These are phyloP conservation scores for Phaetusa simplex DNA, from an alignment of 2,113 vertebrate genomes.

Conservation along the genomic window DNA sequence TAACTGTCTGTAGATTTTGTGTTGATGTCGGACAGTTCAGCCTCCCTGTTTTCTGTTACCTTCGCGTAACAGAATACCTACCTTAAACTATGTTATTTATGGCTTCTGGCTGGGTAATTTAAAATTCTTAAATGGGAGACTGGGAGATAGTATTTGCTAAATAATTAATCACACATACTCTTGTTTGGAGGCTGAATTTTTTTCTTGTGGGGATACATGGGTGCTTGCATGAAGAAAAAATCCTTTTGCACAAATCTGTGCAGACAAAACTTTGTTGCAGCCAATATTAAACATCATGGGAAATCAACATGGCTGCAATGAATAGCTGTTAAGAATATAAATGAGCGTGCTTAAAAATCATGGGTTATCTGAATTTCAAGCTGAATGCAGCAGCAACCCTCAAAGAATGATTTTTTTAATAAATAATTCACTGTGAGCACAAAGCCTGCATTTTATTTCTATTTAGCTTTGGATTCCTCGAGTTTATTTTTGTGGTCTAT, in stretches of 20 bases:
- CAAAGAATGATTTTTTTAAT: neutral
- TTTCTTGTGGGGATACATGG: slow-evolving; percentile 8
- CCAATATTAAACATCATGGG: slow-evolving; percentile 39
- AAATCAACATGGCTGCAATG: slow-evolving; percentile 52
- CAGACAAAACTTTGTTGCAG: slow-evolving; percentile 41
- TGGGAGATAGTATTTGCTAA: neutral
- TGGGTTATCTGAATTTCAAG: slow-evolving; percentile 2
- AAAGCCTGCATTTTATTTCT: slow-evolving; percentile 31
- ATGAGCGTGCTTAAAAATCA: neutral
- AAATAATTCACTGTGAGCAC: slow-evolving; percentile 9
- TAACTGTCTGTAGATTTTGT: neutral
- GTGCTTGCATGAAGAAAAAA: neutral
- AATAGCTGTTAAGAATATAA: slow-evolving; percentile 41
- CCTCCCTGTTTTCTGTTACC: neutral
- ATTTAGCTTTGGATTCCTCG: neutral
- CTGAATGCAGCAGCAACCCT: neutral
- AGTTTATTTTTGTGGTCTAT: neutral
- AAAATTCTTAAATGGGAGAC: slow-evolving; percentile 11
- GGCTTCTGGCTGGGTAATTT: neutral
- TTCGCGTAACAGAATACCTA: neutral
- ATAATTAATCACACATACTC: slow-evolving; percentile 35
- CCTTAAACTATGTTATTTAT: neutral
- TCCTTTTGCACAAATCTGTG: neutral
- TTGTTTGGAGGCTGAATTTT: neutral
- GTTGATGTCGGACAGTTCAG: neutral